Evolutionary conservation across 1,140 invertebrate species (phyloP).

Genomic region (Aethina tumida): DNA sequence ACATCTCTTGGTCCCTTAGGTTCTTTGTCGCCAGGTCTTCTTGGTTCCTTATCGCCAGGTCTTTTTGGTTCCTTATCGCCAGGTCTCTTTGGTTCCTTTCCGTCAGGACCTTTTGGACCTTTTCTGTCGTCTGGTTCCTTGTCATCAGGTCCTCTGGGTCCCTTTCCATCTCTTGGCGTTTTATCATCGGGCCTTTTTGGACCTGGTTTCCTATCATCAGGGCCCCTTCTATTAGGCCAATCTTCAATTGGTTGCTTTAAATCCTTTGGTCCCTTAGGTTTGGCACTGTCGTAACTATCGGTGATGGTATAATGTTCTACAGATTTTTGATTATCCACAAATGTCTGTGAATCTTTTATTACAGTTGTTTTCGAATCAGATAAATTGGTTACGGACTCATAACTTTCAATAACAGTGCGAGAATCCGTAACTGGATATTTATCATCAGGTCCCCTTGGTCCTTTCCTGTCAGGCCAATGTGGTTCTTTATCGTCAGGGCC

Average conservation of each 20-base stretch:
- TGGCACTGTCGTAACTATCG: constrained; percentile 18
- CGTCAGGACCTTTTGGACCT: background rate
- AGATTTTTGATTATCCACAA: constrained; percentile 20
- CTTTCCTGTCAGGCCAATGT: background rate
- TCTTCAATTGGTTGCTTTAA: constrained; percentile 9
- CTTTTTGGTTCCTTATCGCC: background rate
- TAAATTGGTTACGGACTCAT: constrained; percentile 17
- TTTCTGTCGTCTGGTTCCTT: background rate
- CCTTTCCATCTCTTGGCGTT: background rate
- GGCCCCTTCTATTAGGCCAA: constrained; percentile 1
- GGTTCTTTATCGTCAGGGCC: constrained; percentile 2
- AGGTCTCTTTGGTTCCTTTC: background rate
- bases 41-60: background rate
- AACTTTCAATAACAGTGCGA: constrained; percentile 19
- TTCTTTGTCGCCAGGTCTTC: background rate
- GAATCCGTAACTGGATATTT: constrained; percentile 11
- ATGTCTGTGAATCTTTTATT: constrained; percentile 26
- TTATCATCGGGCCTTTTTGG: background rate
- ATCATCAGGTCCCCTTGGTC: too few species aligned
- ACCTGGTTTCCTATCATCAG: background rate
- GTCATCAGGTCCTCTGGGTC: background rate
- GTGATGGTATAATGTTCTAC: constrained; percentile 19
- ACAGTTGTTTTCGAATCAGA: constrained; percentile 20
- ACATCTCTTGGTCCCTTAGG: constrained; percentile 4
- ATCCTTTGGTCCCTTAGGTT: constrained; percentile 12